Percentiles rank a stretch among this genome's conserved stretches.
phyloP scores from a whole-genome alignment of 2,113 vertebrate genomes.

The Tamias sibiricus region DNA sequence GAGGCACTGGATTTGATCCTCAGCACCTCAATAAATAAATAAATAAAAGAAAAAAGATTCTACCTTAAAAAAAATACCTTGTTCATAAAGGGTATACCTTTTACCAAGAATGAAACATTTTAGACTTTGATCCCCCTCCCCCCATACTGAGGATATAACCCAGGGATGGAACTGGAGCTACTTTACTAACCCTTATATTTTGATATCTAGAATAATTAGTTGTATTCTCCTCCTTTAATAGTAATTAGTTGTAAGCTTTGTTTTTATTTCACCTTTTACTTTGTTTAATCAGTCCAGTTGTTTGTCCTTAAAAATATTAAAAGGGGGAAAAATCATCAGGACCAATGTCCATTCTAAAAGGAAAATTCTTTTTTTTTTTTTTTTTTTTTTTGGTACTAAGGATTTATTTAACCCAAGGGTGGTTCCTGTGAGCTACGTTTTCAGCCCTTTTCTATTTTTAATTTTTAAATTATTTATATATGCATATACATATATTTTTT shows the following conservation, averaged over 20 bases:
- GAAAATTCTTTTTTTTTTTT: not conserved
- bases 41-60: no score
- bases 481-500: no score
- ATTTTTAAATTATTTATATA: no score
- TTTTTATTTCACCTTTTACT: slow-evolving; percentile 40
- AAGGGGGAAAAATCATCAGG: no score
- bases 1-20: no score
- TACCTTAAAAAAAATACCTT: no score
- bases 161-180: not conserved
- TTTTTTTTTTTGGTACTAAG: not conserved
- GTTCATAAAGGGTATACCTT: not conserved
- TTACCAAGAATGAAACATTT: not conserved
- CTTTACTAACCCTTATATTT: not conserved
- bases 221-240: not conserved
- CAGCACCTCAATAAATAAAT: no score
- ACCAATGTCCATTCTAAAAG: not conserved
- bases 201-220: not conserved
- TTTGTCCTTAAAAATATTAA: slow-evolving; percentile 2
- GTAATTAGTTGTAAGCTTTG: not conserved
- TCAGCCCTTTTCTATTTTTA: no score
- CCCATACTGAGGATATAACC: no score
- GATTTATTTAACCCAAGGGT: no score
- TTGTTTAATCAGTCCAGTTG: not conserved
- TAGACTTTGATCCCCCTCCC: not conserved
- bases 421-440: no score